Conservation (phyloP, 2,113 vertebrate species). For the Phalacrocorax carbo region DNA sequence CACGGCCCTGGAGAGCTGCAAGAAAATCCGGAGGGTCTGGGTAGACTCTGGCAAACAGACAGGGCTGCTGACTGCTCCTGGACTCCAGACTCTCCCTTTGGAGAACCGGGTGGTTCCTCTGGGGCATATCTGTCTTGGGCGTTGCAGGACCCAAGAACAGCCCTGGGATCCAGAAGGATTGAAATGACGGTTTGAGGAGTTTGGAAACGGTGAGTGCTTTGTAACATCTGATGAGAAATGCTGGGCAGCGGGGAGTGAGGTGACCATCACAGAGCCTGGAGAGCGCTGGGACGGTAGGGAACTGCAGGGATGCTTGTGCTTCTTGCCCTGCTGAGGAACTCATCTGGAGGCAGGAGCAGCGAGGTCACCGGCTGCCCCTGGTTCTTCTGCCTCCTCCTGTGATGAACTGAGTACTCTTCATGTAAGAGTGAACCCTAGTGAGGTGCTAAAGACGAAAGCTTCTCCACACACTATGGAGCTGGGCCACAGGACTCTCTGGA, state of each 20-base stretch:
- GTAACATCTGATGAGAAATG: neutral
- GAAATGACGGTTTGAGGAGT: neutral
- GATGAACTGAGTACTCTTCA: neutral
- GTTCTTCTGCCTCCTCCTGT: neutral
- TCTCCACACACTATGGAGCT: neutral
- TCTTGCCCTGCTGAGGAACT: neutral
- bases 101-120: neutral
- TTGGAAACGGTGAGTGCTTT: neutral
- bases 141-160: neutral
- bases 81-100: neutral
- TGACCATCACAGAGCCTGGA: neutral
- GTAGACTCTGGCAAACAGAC: neutral
- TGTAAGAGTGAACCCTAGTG: neutral
- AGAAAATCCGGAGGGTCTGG: neutral
- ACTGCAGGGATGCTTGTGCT: neutral
- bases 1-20: neutral
- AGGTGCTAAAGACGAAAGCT: neutral
- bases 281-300: neutral
- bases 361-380: neutral
- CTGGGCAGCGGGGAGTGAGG: neutral
- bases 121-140: neutral
- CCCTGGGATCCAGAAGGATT: accelerated
- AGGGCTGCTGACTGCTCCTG: neutral
- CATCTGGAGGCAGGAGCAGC: neutral
- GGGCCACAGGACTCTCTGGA: neutral